Evolutionary conservation across 2,888 invertebrate genomes (phyloP).

Genomic region (Plemyria rubiginata): DNA sequence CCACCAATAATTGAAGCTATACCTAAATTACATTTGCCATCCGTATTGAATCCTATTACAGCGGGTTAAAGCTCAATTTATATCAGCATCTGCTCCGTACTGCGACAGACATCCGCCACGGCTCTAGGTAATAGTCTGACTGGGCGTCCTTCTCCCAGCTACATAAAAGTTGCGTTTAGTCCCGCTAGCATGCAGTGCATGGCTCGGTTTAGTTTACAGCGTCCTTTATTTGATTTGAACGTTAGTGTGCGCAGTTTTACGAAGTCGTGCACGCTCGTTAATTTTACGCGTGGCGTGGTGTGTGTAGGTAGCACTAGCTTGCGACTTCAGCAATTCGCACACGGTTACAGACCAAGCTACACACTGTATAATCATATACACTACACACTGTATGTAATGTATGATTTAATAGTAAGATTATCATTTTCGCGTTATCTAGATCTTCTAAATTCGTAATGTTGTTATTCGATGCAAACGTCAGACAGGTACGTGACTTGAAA

Average conservation of each 20-base stretch:
- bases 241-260: constrained; percentile 4
- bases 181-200: not conserved
- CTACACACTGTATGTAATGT: too few species aligned
- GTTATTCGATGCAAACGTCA: constrained; percentile 38
- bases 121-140: not conserved
- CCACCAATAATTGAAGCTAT: not conserved
- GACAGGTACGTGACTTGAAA: constrained; percentile 37
- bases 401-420: too few species aligned
- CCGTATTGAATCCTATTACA: not conserved
- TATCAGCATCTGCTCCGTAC: not conserved
- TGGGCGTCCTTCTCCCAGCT: constrained; percentile 5
- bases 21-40: not conserved
- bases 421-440: too few species aligned
- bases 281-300: not conserved
- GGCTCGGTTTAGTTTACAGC: constrained; percentile 13
- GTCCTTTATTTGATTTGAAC: constrained; percentile 20
- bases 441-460: constrained; percentile 11
- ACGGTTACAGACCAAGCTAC: too few species aligned
- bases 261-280: constrained; percentile 3
- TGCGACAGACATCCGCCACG: not conserved
- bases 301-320: not conserved
- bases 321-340: not conserved
- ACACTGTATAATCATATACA: too few species aligned
- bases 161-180: constrained; percentile 1
- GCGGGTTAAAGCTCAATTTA: not conserved